Conservation (phyloP, 2,888 invertebrate species). For the Digitonthophagus gazella region DNA sequence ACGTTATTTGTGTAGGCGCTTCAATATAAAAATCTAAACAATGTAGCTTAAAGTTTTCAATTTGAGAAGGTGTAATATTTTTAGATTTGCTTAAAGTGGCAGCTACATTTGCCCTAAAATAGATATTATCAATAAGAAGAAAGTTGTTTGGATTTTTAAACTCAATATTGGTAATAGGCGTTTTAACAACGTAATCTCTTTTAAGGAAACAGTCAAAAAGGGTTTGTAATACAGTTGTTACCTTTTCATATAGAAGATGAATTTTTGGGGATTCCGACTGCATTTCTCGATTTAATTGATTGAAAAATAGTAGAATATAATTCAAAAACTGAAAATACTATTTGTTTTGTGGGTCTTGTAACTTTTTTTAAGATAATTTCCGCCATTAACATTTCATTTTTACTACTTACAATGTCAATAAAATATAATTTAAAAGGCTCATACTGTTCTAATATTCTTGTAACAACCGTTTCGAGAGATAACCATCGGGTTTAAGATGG, state of each 20-base stretch:
- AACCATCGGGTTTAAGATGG: too few species aligned
- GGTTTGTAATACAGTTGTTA: background rate
- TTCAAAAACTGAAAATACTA: slow-evolving; percentile 21
- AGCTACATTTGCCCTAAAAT: slow-evolving; percentile 24
- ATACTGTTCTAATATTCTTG: background rate
- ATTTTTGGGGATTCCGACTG: slow-evolving; percentile 23
- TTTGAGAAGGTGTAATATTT: background rate
- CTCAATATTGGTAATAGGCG: slow-evolving; percentile 17
- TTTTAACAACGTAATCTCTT: slow-evolving; percentile 16
- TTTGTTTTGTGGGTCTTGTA: background rate
- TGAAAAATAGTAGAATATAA: slow-evolving; percentile 17
- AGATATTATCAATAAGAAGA: slow-evolving; percentile 16
- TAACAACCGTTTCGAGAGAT: background rate
- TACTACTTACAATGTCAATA: slow-evolving; percentile 5
- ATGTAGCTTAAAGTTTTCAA: background rate
- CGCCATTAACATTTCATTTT: background rate
- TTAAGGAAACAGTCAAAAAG: slow-evolving; percentile 22
- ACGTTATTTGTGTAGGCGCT: too few species aligned
- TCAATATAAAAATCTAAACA: slow-evolving; percentile 20
- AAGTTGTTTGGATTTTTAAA: slow-evolving; percentile 23
- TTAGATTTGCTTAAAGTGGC: slow-evolving; percentile 2
- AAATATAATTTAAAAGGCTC: slow-evolving; percentile 10
- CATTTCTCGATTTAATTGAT: slow-evolving; percentile 22
- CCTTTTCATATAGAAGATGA: slow-evolving; percentile 2
- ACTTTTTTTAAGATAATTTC: slow-evolving; percentile 1